Conservation (phyloP, 1,140 invertebrate genomes). For the Drosophila sechellia region DNA sequence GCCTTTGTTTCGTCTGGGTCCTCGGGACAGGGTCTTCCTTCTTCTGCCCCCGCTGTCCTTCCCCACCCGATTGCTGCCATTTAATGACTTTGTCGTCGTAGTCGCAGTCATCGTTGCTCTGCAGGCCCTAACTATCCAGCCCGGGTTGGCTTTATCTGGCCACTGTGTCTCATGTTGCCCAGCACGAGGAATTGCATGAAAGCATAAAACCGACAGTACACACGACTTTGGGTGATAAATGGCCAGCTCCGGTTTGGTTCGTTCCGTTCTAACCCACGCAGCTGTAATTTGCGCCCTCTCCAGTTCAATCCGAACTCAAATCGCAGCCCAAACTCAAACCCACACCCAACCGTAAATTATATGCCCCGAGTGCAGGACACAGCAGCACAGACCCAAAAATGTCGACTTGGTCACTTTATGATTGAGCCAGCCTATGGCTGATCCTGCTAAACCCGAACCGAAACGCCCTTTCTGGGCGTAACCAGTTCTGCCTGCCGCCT, state of each 20-base stretch:
- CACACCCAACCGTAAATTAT: constrained; percentile 66
- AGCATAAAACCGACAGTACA: constrained; percentile 82
- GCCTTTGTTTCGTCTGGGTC: constrained; percentile 28
- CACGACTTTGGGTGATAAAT: constrained; percentile 82
- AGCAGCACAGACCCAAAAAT: constrained; percentile 36
- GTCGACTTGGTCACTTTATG: constrained; percentile 64
- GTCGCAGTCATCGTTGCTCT: constrained; percentile 28
- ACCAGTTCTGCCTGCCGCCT: neutral
- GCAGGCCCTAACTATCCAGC: constrained; percentile 46
- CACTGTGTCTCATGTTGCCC: constrained; percentile 72
- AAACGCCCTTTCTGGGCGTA: constrained; percentile 3
- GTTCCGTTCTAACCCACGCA: constrained; percentile 25
- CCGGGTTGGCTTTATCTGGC: constrained; percentile 37
- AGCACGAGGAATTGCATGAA: constrained; percentile 79
- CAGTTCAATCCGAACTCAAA: constrained; percentile 12
- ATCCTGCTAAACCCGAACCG: constrained; percentile 1
- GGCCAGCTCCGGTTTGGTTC: constrained; percentile 46
- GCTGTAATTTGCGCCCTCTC: constrained; percentile 71
- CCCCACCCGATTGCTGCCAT: constrained; percentile 42
- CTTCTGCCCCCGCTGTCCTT: too few species aligned
- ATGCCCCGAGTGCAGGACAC: constrained; percentile 37
- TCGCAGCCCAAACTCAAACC: constrained; percentile 4
- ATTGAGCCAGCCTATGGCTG: constrained; percentile 49
- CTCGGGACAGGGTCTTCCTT: neutral
- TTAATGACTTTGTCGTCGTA: constrained; percentile 80